Base-by-base conservation (phyloP, 2,113 vertebrate species). In the Amia ocellicauda region DNA sequence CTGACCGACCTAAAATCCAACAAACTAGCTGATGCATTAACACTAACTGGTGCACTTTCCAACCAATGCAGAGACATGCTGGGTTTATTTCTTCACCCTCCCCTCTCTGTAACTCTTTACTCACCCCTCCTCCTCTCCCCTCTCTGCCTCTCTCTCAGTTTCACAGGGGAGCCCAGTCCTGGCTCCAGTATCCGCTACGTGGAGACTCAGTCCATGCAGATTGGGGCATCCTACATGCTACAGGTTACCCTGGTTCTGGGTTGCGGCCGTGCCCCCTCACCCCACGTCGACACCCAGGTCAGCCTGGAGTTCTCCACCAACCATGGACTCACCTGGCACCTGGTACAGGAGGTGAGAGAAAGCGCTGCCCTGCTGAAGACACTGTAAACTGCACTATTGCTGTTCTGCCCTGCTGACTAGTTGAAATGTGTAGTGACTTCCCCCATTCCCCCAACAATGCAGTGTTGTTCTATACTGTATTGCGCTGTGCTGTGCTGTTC, bases 201-300 rank as follows among this genome's bases (percentile, higher is more conserved):
- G 68, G 97, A 99, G 83, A 99, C 97, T 4, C 97, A 99, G 62
- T 98, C 97, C 1, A 98, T 99, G 96, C 96, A 98, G 79, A 95
- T 95, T 0, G 96, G 97, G 29, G 96, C 96, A 0, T 96, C 94
- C 0, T 99, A 98, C 47, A 97, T 93, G 85, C 90, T 99, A 68
- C 97, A 99, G 85, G 98, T 99, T 83, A 95, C 93, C 55, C 62
- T 99, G 82, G 94, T 97, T 51, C 97, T 98, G 95, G 95, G 96
- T 63, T 99, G 97, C 23, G 89, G 93, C 9, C 90, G 91, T 2
- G 83, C 83, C 0, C 93, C 93, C 20, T 96, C 94, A 1, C 91
- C 94, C 55, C 88, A 99, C 60, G 96, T 98, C 70, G 97, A 98
- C 85, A 98, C 97, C 63, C 96, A 98, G 71, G 93, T 99, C 75